Evolutionary conservation across 2,888 invertebrate genomes (phyloP).

Genomic region (Trichopoda pennipes): DNA sequence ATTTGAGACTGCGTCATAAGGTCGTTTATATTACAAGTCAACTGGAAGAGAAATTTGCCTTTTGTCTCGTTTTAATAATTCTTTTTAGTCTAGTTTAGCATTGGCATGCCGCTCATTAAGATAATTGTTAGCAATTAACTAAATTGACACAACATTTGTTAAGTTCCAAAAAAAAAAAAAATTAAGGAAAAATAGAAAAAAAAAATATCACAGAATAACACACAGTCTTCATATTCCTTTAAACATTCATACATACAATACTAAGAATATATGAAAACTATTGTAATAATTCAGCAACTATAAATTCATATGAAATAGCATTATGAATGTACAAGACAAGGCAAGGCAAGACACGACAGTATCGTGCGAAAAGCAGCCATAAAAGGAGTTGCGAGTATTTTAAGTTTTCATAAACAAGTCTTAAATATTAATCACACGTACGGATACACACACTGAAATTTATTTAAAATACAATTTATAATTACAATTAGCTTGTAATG

Average conservation of each 20-base stretch:
- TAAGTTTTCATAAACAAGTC: conserved; percentile 25
- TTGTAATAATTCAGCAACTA: conserved; percentile 45
- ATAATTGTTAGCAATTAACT: conserved; percentile 80
- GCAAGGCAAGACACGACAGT: conserved; percentile 33
- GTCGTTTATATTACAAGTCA: conserved; percentile 76
- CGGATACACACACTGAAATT: conserved; percentile 3
- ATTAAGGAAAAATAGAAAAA: neutral
- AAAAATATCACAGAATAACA: conserved; percentile 11
- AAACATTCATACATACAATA: neutral
- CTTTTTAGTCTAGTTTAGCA: conserved; percentile 51
- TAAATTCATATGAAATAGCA: conserved; percentile 41
- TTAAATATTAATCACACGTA: conserved; percentile 41
- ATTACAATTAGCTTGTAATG: conserved; percentile 70
- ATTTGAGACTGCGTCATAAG: conserved; percentile 72
- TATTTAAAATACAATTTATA: conserved; percentile 67
- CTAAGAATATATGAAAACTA: conserved; percentile 1
- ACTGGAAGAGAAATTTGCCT: conserved; percentile 71
- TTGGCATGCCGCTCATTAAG: conserved; percentile 77
- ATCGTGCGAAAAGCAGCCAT: conserved; percentile 7
- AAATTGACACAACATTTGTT: conserved; percentile 79
- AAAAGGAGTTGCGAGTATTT: conserved; percentile 12
- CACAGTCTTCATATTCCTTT: neutral
- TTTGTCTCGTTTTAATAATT: conserved; percentile 56
- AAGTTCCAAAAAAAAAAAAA: conserved; percentile 42
- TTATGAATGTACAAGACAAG: conserved; percentile 35